These are phyloP conservation scores for Acrobasis consociella DNA, from an alignment of 2,888 invertebrate species.

Conservation along the genomic window DNA sequence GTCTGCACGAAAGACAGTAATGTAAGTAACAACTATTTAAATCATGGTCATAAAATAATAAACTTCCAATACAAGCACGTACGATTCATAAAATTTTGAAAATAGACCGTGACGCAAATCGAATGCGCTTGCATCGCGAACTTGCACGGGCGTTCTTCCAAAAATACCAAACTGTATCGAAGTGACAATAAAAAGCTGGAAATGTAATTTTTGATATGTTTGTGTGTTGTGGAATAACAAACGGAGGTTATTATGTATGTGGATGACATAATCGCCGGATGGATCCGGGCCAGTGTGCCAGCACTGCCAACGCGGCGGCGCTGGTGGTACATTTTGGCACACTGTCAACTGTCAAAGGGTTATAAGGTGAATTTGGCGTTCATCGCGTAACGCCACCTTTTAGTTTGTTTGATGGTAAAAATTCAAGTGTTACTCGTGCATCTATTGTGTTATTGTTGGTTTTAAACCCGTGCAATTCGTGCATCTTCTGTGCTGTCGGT, in stretches of 20 bases:
- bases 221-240: conserved; percentile 61
- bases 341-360: conserved; percentile 59
- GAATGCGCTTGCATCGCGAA: conserved; percentile 36
- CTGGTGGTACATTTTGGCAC: conserved; percentile 70
- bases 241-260: conserved; percentile 61
- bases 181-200: conserved; percentile 49
- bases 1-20: too few species aligned
- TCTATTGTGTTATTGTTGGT: too few species aligned
- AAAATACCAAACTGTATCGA: conserved; percentile 59
- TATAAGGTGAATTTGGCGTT: conserved; percentile 73
- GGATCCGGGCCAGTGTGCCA: conserved; percentile 78
- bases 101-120: conserved; percentile 34
- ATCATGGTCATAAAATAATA: neutral
- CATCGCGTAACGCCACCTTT: conserved; percentile 45
- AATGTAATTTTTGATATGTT: conserved; percentile 52
- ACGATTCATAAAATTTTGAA: conserved; percentile 31
- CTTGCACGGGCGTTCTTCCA: conserved; percentile 57
- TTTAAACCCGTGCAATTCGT: too few species aligned
- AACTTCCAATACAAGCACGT: conserved; percentile 24
- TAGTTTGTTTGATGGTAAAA: conserved; percentile 36
- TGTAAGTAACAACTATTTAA: neutral
- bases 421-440: too few species aligned
- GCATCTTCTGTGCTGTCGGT: too few species aligned
- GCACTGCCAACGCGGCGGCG: conserved; percentile 67
- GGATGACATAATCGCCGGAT: conserved; percentile 79